Evolutionary conservation across 2,888 invertebrate species (phyloP), one percentile per base, ranked within the genome.

Genomic region (Syritta pipiens): DNA sequence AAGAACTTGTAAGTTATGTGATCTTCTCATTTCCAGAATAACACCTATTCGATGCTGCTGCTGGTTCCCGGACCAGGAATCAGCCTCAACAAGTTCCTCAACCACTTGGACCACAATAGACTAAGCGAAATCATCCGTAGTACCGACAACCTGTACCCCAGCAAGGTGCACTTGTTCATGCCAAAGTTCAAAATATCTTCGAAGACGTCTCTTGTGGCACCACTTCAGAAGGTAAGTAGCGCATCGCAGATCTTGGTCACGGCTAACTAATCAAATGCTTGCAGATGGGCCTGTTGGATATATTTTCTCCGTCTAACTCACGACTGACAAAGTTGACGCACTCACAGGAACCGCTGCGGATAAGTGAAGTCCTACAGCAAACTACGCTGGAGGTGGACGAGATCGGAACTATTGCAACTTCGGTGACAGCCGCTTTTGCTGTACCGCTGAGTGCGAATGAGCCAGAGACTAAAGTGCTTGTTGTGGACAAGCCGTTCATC

Each of bases 361-460:
- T 91, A 1, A 88, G 89, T 0, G 87, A 89, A 14, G 90, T 90
- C 0, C 62, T 90, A 1, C 91, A 91, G 82, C 89, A 90, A 12
- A 90, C 91, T 0, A 85, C 87, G 12, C 82, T 91, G n/a, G 88
- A 90, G 1, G 89, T 91, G 1, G 91, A 91, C 44, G 91, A 91
- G 76, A 84, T 89, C 49, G 91, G 91, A 7, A 90, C 89, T 0
- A 86, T 88, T 1, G 91, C 91, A 0, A 87, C 90, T 0, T 90
- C 90, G 1, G 89, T 90, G 0, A 89, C 90, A 1, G 85, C 88
- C 0, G 87, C 90, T 20, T 86, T 89, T 2, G 90, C 89, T 0
- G 89, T 91, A 0, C 90, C 91, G 1, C 83, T 91, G 3, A 90
- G 90, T 1, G 89, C 55, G 3, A 14, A 32, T 9, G 65, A 67